Conservation (phyloP, 2,113 vertebrate genomes). For the Patagioenas fasciata region DNA sequence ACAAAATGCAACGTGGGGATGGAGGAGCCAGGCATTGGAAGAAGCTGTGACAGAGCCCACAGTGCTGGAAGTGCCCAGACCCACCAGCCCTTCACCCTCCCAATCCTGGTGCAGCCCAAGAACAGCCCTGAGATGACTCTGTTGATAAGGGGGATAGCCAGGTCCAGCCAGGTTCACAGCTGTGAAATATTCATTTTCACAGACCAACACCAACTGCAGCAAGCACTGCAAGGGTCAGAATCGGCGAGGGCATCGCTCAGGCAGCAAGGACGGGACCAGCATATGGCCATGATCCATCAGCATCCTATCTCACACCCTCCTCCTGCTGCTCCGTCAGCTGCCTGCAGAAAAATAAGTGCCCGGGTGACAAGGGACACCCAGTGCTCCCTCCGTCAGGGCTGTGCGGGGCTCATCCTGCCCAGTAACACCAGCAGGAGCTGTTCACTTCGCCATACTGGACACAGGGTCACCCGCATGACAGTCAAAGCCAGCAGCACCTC, state of each 20-base stretch:
- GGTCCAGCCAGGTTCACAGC: not conserved
- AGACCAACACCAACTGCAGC: not conserved
- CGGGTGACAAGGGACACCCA: not conserved
- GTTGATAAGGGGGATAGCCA: fast-evolving
- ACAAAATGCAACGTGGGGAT: fast-evolving
- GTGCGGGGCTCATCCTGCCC: not conserved
- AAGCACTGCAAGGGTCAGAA: not conserved
- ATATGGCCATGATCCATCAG: not conserved
- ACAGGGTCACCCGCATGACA: not conserved
- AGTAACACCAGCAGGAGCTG: not conserved
- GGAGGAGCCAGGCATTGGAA: not conserved
- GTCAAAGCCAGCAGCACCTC: not conserved
- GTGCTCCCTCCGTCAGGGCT: fast-evolving
- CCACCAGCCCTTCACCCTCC: no score
- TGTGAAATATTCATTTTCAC: not conserved
- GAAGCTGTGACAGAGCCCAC: not conserved
- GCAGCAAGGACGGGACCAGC: not conserved
- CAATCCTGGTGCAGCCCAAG: no score
- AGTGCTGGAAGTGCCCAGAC: not conserved
- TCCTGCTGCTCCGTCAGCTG: not conserved
- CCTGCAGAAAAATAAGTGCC: not conserved
- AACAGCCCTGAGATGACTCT: no score
- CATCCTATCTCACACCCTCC: not conserved
- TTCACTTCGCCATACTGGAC: fast-evolving
- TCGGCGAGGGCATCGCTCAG: not conserved